phyloP scores from a whole-genome alignment of 2,888 invertebrate species.

The Chromoteleia sp. region DNA sequence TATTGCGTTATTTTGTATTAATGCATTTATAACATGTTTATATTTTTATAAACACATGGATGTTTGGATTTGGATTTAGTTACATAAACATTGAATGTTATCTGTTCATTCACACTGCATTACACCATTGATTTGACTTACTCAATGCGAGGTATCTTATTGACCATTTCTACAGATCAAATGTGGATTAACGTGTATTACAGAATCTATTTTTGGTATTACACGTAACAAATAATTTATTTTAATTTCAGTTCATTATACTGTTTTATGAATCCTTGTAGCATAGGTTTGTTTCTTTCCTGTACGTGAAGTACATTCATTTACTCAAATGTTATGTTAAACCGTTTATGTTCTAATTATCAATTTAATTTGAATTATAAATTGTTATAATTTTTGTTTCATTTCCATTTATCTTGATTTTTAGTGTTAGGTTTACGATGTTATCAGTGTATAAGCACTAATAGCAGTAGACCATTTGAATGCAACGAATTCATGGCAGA shows the following conservation, averaged over 20 bases:
- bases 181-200: slow-evolving; percentile 2
- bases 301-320: no score
- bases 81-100: slow-evolving; percentile 39
- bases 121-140: slow-evolving; percentile 23
- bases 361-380: background rate
- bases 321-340: no score
- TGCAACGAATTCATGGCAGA: slow-evolving; percentile 92
- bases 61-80: background rate
- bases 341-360: background rate
- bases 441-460: slow-evolving; percentile 95
- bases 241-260: no score
- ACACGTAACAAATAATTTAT: no score
- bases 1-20: no score
- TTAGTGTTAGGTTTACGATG: slow-evolving; percentile 90
- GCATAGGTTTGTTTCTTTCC: no score
- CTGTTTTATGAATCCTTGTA: no score
- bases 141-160: slow-evolving; percentile 4
- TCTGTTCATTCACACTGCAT: slow-evolving; percentile 69
- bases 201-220: background rate
- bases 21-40: no score
- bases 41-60: background rate
- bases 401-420: slow-evolving; percentile 72
- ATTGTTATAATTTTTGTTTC: slow-evolving; percentile 28
- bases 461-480: slow-evolving; percentile 91
- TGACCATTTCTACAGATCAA: background rate